Evolutionary conservation across 2,888 invertebrate genomes (phyloP).

Genomic region (Thymelicus lineola): DNA sequence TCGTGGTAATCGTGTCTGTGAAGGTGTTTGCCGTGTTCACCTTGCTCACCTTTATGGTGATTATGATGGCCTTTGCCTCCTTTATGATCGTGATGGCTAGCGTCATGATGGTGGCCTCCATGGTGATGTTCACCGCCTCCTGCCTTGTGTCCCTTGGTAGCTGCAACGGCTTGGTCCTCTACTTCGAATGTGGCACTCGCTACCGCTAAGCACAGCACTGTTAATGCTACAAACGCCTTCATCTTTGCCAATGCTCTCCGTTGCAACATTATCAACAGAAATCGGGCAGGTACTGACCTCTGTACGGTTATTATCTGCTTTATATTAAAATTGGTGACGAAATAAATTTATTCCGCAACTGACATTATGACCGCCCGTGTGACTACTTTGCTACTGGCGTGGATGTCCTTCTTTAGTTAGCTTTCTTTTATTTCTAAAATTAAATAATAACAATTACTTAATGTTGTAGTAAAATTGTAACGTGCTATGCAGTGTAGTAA

Average conservation of each 20-base stretch:
- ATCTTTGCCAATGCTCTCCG: constrained; percentile 49
- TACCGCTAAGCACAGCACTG: constrained; percentile 66
- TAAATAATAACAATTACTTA: not conserved
- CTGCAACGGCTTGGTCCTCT: constrained; percentile 71
- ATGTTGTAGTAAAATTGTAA: not conserved
- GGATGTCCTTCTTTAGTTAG: constrained; percentile 6
- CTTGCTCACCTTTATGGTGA: constrained; percentile 90
- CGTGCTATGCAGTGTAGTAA: no score
- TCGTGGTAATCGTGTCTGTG: constrained; percentile 89
- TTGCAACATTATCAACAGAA: constrained; percentile 56
- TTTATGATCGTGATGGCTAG: constrained; percentile 89
- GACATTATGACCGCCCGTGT: constrained; percentile 3
- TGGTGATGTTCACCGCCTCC: constrained; percentile 88
- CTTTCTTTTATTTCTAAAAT: constrained; percentile 8
- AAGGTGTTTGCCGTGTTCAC: constrained; percentile 90
- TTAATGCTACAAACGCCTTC: constrained; percentile 64
- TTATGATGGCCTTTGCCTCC: constrained; percentile 90
- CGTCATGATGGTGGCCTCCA: constrained; percentile 86
- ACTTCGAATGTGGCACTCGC: constrained; percentile 57
- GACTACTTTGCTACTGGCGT: not conserved
- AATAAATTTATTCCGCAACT: constrained; percentile 67
- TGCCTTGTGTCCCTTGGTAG: constrained; percentile 79
- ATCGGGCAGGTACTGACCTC: constrained; percentile 69
- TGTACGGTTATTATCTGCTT: constrained; percentile 68
- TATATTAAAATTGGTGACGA: constrained; percentile 66